These are phyloP conservation scores for Cladorhizidae sp. DNA, from an alignment of 37 sponge, comb jelly and placozoan species.

Conservation along the genomic window DNA sequence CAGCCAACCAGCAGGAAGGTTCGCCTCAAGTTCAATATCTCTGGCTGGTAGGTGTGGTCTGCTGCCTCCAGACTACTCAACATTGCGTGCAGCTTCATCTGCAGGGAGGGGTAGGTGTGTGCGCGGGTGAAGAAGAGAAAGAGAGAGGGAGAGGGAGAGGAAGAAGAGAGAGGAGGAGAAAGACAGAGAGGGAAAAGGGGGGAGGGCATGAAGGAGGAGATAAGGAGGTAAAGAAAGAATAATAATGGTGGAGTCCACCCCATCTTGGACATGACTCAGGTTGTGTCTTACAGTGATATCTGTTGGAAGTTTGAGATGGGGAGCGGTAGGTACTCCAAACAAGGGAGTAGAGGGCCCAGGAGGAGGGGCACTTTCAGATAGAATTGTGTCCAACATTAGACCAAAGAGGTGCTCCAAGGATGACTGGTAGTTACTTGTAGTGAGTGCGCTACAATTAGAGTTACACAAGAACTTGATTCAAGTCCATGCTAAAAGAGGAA, in stretches of 20 bases:
- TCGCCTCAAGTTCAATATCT: conserved; percentile 2
- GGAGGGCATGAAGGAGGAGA: too few relatives aligned
- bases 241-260: background rate
- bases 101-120: background rate
- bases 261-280: background rate
- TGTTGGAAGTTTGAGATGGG: conserved; percentile 24
- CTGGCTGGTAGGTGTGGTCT: conserved; percentile 19
- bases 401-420: conserved; percentile 27
- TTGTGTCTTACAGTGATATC: conserved; percentile 8
- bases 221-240: too few relatives aligned
- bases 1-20: conserved; percentile 32
- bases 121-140: background rate
- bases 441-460: conserved; percentile 27
- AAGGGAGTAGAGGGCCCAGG: conserved; percentile 10
- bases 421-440: background rate
- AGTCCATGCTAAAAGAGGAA: too few relatives aligned
- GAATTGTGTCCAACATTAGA: conserved; percentile 30
- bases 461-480: background rate
- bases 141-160: background rate
- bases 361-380: conserved; percentile 11
- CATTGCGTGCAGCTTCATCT: conserved; percentile 27
- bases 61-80: conserved; percentile 45
- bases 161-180: conserved; percentile 1
- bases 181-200: background rate
- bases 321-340: background rate